phyloP scores from a whole-genome alignment of 2,797 vertebrate genomes.

The Platyrinchus mystaceus region DNA sequence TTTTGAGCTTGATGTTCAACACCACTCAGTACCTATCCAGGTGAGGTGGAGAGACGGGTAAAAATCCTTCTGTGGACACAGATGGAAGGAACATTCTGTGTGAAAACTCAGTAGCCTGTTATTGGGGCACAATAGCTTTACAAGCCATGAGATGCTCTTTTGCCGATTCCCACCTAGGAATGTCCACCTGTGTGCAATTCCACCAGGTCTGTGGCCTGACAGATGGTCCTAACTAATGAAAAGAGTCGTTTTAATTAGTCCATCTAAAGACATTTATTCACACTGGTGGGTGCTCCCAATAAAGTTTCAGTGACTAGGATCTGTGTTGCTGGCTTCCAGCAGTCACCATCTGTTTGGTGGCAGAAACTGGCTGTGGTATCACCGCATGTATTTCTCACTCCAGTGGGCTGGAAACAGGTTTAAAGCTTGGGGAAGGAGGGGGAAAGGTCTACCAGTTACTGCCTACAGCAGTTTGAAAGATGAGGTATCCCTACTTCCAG shows the following conservation, averaged over 20 bases:
- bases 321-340: constrained; percentile 80
- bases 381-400: constrained; percentile 74
- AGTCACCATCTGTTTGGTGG: constrained; percentile 89
- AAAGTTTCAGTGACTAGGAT: constrained; percentile 82
- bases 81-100: background rate
- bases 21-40: background rate
- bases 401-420: constrained; percentile 79
- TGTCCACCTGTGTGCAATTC: constrained; percentile 73
- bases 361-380: constrained; percentile 71
- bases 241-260: constrained; percentile 88
- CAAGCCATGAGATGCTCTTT: constrained; percentile 17
- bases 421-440: constrained; percentile 46
- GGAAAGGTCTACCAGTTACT: constrained; percentile 44
- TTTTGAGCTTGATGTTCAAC: background rate
- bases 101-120: background rate
- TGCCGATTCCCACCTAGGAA: constrained; percentile 50
- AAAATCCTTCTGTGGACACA: background rate
- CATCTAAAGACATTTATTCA: constrained; percentile 85
- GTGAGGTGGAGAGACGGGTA: background rate
- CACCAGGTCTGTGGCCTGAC: constrained; percentile 80
- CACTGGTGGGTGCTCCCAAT: constrained; percentile 75
- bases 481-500: constrained; percentile 50
- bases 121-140: background rate
- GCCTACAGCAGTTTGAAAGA: constrained; percentile 47
- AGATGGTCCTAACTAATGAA: constrained; percentile 88